These are phyloP conservation scores for Lycia hirtaria DNA, from an alignment of 2,888 invertebrate species.

Conservation along the genomic window DNA sequence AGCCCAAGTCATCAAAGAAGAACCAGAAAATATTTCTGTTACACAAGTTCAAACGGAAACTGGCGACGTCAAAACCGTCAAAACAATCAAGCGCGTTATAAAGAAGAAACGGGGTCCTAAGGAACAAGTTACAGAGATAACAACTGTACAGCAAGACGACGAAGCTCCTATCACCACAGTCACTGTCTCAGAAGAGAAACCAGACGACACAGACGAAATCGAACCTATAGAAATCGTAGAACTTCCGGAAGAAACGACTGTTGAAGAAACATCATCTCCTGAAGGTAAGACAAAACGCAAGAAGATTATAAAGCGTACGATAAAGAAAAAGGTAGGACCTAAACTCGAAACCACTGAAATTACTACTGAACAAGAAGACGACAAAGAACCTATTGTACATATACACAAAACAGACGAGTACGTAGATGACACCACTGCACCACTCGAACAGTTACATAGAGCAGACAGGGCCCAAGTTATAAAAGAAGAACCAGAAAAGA, in stretches of 20 bases:
- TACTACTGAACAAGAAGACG: slow-evolving; percentile 57
- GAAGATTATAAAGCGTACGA: slow-evolving; percentile 47
- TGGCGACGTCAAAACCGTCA: background rate
- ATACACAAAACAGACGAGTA: slow-evolving; percentile 43
- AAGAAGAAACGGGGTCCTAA: background rate
- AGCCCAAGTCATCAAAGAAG: background rate
- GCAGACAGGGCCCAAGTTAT: slow-evolving; percentile 47
- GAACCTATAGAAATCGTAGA: slow-evolving; percentile 31
- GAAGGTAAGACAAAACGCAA: slow-evolving; percentile 38
- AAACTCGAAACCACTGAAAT: slow-evolving; percentile 62
- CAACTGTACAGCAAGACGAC: slow-evolving; percentile 41
- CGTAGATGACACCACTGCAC: slow-evolving; percentile 51
- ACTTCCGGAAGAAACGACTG: slow-evolving; percentile 9
- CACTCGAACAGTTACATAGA: slow-evolving; percentile 33
- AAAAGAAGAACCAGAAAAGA: slow-evolving; percentile 41
- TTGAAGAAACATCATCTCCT: slow-evolving; percentile 17
- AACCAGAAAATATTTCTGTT: background rate
- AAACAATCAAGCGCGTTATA: background rate
- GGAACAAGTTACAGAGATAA: background rate
- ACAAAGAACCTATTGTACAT: slow-evolving; percentile 42
- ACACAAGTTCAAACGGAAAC: background rate
- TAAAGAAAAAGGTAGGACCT: slow-evolving; percentile 54
- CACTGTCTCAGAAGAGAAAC: slow-evolving; percentile 49
- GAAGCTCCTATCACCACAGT: slow-evolving; percentile 47
- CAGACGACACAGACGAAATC: slow-evolving; percentile 52